Conservation (phyloP, 1,140 invertebrate genomes). For the Cryptotermes secundus region DNA sequence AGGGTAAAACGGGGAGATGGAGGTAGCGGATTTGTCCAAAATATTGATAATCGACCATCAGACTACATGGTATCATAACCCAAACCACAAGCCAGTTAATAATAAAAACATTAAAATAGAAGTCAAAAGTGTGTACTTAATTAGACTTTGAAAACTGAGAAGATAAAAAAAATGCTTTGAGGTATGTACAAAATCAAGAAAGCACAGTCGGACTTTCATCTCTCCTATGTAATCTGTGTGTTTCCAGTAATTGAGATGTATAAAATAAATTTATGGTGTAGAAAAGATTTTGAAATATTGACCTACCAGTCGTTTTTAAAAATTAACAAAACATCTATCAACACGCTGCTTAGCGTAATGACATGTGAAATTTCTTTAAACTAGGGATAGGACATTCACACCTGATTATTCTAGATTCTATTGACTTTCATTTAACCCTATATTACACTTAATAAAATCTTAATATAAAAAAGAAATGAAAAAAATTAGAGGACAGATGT, state of each 20-base stretch:
- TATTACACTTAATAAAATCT: background rate
- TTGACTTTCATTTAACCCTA: background rate
- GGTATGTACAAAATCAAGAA: slow-evolving; percentile 27
- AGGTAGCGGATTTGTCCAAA: no score
- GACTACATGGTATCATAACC: no score
- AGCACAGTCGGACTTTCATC: slow-evolving; percentile 23
- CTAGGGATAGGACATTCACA: background rate
- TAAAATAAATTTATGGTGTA: slow-evolving; percentile 2
- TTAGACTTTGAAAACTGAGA: slow-evolving; percentile 1
- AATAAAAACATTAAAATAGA: background rate
- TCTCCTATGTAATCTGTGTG: slow-evolving; percentile 17
- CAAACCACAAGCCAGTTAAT: no score
- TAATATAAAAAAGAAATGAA: background rate
- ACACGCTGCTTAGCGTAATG: background rate
- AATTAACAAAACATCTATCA: background rate
- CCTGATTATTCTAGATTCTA: background rate
- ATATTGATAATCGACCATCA: no score
- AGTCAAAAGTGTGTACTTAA: slow-evolving; percentile 21
- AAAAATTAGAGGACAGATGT: no score
- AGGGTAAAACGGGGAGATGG: no score
- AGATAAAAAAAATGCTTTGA: slow-evolving; percentile 14
- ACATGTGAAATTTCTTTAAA: background rate
- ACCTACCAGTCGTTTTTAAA: background rate
- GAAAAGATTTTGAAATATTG: background rate
- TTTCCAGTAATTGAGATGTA: slow-evolving; percentile 19